phyloP scores from a whole-genome alignment of 2,797 vertebrate species.

The Xenops minutus region DNA sequence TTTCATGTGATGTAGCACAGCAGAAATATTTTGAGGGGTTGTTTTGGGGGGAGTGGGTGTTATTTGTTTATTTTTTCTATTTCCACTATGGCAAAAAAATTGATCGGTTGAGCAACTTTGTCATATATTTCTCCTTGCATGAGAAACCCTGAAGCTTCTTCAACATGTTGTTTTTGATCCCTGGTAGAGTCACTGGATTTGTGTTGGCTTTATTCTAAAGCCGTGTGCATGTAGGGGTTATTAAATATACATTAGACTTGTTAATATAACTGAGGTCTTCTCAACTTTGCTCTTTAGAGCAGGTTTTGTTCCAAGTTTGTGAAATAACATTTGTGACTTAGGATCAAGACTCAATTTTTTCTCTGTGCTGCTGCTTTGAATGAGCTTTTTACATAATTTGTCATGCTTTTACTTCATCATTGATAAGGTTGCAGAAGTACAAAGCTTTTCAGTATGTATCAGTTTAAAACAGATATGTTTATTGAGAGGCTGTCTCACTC shows the following conservation, averaged over 20 bases:
- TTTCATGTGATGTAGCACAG: not conserved
- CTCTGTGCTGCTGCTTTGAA: not conserved
- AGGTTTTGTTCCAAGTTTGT: not conserved
- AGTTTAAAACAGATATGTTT: not conserved
- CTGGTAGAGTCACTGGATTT: not conserved
- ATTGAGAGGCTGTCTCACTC: not conserved
- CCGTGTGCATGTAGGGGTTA: not conserved
- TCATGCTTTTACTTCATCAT: not conserved
- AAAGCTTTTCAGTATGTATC: not conserved
- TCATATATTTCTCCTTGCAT: not conserved
- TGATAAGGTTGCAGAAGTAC: not conserved
- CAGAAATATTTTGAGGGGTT: not conserved
- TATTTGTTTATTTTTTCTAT: not conserved
- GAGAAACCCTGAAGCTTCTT: not conserved
- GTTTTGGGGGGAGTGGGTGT: fast-evolving
- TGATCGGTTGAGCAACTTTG: not conserved
- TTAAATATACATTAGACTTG: not conserved
- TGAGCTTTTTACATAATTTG: not conserved
- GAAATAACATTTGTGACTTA: not conserved
- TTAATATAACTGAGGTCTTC: not conserved
- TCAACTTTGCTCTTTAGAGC: not conserved
- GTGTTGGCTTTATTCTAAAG: not conserved
- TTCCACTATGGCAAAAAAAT: not conserved
- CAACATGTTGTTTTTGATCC: not conserved
- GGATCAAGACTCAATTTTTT: not conserved